Evolutionary conservation across 1,140 invertebrate species (phyloP).

Genomic region (Calycopis cecrops): DNA sequence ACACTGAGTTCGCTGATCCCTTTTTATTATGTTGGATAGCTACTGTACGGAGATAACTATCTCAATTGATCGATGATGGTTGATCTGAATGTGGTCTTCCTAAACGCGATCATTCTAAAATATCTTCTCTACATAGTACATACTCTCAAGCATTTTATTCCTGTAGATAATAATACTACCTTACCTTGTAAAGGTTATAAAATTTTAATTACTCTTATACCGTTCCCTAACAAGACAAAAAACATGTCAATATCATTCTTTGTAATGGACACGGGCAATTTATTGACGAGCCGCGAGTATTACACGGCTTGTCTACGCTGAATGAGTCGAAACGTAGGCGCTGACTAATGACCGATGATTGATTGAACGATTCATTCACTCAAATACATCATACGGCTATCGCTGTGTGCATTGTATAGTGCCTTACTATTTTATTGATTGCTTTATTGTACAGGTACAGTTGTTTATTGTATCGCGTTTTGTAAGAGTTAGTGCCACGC

Average conservation of each 20-base stretch:
- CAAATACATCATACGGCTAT: conserved; percentile 41
- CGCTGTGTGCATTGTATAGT: conserved; percentile 20
- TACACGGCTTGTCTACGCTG: conserved; percentile 51
- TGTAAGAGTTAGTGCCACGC: no score
- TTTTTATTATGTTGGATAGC: no score
- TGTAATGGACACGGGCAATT: conserved; percentile 27
- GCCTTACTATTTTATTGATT: conserved; percentile 17
- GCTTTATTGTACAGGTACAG: conserved; percentile 12
- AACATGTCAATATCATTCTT: conserved; percentile 23
- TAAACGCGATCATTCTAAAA: no score
- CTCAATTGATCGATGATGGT: no score
- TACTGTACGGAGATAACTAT: no score
- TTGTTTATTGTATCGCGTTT: conserved; percentile 6
- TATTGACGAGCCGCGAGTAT: conserved; percentile 42
- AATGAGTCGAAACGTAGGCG: conserved; percentile 37
- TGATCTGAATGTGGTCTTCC: no score
- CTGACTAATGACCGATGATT: conserved; percentile 55
- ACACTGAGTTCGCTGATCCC: no score
- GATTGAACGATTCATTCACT: conserved; percentile 50
- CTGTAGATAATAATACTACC: no score
- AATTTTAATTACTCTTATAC: background rate
- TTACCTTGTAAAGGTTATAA: background rate
- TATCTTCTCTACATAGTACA: no score
- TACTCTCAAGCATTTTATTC: no score
- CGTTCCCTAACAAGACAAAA: conserved; percentile 12